These are phyloP conservation scores for Sebastes ruberrimus DNA, from an alignment of 2,797 vertebrate genomes.

Conservation along the genomic window DNA sequence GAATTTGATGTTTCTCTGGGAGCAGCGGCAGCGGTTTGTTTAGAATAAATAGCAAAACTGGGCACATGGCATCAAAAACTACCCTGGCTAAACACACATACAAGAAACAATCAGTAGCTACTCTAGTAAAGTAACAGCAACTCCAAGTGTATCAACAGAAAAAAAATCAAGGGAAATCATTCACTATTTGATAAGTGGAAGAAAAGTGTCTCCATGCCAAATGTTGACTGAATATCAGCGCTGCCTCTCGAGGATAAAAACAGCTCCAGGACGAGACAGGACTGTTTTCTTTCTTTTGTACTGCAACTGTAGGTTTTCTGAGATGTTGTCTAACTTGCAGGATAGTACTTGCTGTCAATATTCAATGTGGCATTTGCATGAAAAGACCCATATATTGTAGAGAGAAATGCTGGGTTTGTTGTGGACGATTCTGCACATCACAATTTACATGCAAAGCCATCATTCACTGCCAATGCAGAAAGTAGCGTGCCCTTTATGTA, in stretches of 20 bases:
- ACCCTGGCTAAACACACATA: background rate
- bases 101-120: background rate
- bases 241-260: background rate
- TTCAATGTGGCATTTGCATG: background rate
- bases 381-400: background rate
- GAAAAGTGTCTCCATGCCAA: background rate
- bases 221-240: background rate
- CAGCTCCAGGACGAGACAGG: background rate
- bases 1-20: constrained; percentile 38
- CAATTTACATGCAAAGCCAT: background rate
- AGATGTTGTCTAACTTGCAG: background rate
- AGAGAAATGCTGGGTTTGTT: background rate
- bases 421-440: background rate
- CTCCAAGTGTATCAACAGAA: background rate
- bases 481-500: background rate
- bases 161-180: background rate
- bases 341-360: background rate
- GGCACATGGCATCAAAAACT: background rate
- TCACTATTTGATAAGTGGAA: background rate
- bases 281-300: background rate
- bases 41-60: constrained; percentile 26
- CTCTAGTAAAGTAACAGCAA: background rate
- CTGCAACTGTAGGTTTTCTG: background rate
- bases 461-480: background rate
- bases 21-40: constrained; percentile 30